These are phyloP conservation scores for Cheilosia scutellata DNA, from an alignment of 2,888 invertebrate species.

Conservation along the genomic window DNA sequence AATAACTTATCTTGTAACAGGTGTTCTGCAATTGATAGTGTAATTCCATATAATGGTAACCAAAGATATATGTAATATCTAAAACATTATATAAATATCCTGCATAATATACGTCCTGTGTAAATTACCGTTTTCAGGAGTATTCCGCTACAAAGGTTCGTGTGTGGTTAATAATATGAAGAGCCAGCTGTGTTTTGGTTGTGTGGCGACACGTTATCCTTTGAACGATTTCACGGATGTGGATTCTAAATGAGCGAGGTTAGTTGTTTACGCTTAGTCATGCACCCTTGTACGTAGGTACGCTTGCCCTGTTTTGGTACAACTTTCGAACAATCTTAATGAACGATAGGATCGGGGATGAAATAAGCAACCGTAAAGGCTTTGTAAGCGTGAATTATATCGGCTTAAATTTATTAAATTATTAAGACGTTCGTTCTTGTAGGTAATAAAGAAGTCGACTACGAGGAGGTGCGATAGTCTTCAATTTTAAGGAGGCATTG, in stretches of 20 bases:
- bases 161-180: constrained; percentile 28
- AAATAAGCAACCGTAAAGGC: constrained; percentile 7
- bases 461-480: no score
- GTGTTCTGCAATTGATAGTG: constrained; percentile 16
- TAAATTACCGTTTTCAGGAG: neutral
- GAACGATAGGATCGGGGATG: neutral
- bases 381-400: constrained; percentile 9
- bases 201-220: constrained; percentile 27
- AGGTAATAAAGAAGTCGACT: neutral
- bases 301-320: neutral
- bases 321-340: constrained; percentile 5
- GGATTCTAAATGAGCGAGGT: constrained; percentile 38
- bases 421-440: neutral
- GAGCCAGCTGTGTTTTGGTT: constrained; percentile 41
- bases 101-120: neutral
- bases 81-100: neutral
- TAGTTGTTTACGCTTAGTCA: constrained; percentile 9
- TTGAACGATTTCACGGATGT: constrained; percentile 42
- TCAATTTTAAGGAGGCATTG: no score
- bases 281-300: neutral
- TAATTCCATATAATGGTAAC: constrained; percentile 22
- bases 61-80: constrained; percentile 17
- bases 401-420: constrained; percentile 10
- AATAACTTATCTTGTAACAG: constrained; percentile 39
- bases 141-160: constrained; percentile 17